Evolutionary conservation across 2,888 invertebrate species (phyloP).

Genomic region (Trichopoda pennipes): DNA sequence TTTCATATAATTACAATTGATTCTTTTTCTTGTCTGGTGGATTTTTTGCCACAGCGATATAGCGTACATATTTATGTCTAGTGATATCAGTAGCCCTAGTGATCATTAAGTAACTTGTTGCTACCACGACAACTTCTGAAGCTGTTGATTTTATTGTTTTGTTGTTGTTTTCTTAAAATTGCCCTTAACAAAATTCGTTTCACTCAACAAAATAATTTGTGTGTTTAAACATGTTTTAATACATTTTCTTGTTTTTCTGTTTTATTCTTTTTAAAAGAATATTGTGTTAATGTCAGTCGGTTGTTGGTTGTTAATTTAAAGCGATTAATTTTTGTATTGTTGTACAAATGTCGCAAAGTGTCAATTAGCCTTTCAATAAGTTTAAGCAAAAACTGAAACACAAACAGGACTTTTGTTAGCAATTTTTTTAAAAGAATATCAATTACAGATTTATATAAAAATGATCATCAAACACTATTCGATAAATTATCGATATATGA

Average conservation of each 20-base stretch:
- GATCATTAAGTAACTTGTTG: not conserved
- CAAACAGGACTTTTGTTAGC: not conserved
- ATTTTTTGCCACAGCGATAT: not conserved
- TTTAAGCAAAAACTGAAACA: not conserved
- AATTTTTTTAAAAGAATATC: conserved; percentile 1
- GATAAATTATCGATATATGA: too few relatives aligned
- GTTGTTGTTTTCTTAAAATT: not conserved
- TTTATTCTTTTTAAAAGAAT: not conserved
- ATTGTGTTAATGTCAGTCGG: not conserved
- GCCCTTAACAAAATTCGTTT: not conserved
- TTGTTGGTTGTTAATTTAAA: not conserved
- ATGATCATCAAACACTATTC: too few relatives aligned
- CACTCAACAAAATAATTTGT: not conserved
- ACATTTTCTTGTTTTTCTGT: too few relatives aligned
- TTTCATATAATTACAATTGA: too few relatives aligned
- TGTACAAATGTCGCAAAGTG: not conserved
- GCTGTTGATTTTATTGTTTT: not conserved
- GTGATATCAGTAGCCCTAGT: not conserved
- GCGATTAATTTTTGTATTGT: not conserved
- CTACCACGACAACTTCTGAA: not conserved
- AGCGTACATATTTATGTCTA: too few relatives aligned
- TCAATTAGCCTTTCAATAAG: conserved; percentile 9
- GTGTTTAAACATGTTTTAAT: too few relatives aligned
- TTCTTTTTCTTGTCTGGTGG: too few relatives aligned
- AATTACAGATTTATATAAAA: conserved; percentile 2